These are phyloP conservation scores for Percopsis omiscomaycus DNA, from an alignment of 2,797 vertebrate genomes.

Conservation along the genomic window DNA sequence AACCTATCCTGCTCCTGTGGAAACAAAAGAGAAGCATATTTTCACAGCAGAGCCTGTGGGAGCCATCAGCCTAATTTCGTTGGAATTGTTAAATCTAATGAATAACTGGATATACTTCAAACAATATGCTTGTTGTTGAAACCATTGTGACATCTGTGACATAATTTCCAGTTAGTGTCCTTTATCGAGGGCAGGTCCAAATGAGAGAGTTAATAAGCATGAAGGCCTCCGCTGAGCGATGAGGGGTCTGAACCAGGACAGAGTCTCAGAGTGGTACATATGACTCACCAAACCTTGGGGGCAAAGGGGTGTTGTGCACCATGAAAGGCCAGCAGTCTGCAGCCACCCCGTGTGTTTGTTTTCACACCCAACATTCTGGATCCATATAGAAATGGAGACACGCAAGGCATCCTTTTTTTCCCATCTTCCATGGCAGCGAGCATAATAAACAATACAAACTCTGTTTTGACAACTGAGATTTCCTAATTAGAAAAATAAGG, in stretches of 20 bases:
- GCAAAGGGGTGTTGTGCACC: slow-evolving; percentile 10
- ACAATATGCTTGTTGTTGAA: not conserved
- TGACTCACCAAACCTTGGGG: slow-evolving; percentile 37
- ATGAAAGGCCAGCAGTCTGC: slow-evolving; percentile 20
- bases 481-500: slow-evolving; percentile 6
- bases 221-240: slow-evolving; percentile 11
- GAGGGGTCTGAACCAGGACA: slow-evolving; percentile 1
- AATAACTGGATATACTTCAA: not conserved
- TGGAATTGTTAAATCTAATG: no score
- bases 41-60: no score
- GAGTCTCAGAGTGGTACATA: slow-evolving; percentile 18
- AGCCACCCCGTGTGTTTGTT: slow-evolving; percentile 43
- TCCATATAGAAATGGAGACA: slow-evolving; percentile 32
- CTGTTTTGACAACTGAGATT: slow-evolving; percentile 12
- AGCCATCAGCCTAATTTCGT: no score
- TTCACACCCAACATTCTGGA: slow-evolving; percentile 41
- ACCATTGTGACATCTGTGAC: not conserved
- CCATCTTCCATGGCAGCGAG: slow-evolving; percentile 36
- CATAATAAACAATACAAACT: slow-evolving; percentile 50
- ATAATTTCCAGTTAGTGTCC: not conserved
- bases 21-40: no score
- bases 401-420: slow-evolving; percentile 31
- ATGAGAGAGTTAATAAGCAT: slow-evolving; percentile 10
- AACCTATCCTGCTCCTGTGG: no score
- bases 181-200: not conserved